These are phyloP conservation scores for Coreius guichenoti DNA, from an alignment of 2,797 vertebrate genomes.

Conservation along the genomic window DNA sequence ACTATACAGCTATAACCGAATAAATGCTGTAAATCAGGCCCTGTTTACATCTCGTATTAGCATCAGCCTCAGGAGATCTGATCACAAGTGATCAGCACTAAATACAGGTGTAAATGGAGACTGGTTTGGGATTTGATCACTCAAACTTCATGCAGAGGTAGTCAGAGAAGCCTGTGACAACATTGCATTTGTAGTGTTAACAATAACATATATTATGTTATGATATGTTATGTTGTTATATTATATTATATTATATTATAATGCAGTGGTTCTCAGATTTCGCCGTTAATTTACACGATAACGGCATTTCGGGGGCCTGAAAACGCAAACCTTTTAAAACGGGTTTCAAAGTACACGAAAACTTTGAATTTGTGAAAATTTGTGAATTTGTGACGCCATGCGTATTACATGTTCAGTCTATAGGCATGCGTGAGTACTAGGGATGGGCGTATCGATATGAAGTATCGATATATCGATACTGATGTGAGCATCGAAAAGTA, in stretches of 20 bases:
- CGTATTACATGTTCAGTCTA: neutral
- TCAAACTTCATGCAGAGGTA: neutral
- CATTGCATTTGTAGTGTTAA: neutral
- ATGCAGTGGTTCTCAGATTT: neutral
- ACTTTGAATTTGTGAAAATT: neutral
- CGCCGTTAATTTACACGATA: neutral
- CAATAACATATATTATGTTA: neutral
- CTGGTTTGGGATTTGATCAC: neutral
- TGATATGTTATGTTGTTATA: rapidly evolving
- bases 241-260: neutral
- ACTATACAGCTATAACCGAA: neutral
- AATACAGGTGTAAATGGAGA: neutral
- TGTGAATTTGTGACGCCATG: neutral
- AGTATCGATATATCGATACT: too few species aligned
- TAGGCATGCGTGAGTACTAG: neutral
- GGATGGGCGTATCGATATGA: too few species aligned
- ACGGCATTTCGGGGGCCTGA: neutral
- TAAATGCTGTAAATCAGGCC: neutral
- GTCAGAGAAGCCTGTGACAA: neutral
- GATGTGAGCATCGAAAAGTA: too few species aligned
- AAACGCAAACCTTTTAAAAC: neutral
- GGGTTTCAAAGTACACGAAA: neutral
- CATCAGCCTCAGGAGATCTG: neutral
- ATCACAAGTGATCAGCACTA: neutral
- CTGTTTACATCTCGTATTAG: neutral